Conservation (phyloP, 2,888 invertebrate genomes). For the Muschampia plurimacula region DNA sequence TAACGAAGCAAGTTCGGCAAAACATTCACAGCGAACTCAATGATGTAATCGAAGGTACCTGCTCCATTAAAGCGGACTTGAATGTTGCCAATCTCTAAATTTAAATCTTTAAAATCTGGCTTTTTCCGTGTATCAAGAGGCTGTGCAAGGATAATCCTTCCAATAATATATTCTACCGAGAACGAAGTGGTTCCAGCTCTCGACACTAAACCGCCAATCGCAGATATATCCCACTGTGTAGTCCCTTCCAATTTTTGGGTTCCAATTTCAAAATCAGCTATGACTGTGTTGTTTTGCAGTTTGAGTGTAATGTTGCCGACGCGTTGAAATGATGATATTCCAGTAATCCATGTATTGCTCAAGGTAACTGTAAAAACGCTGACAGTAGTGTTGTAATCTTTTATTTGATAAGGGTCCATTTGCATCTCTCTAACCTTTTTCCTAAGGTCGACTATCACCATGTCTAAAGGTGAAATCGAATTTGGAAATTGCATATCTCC, state of each 20-base stretch:
- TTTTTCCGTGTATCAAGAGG: constrained; percentile 91
- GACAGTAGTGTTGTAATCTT: constrained; percentile 89
- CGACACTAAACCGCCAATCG: constrained; percentile 88
- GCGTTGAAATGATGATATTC: constrained; percentile 92
- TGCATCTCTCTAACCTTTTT: constrained; percentile 88
- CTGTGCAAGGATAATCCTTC: constrained; percentile 89
- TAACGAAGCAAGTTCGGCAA: constrained; percentile 94
- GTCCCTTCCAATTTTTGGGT: constrained; percentile 92
- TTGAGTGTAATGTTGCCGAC: constrained; percentile 91
- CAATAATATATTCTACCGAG: constrained; percentile 91
- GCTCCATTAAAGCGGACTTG: constrained; percentile 92
- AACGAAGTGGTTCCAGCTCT: constrained; percentile 91
- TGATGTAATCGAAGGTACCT: constrained; percentile 93
- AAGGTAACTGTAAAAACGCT: constrained; percentile 90
- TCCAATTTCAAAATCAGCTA: constrained; percentile 90
- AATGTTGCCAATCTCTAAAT: constrained; percentile 93
- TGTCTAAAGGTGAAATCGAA: constrained; percentile 94
- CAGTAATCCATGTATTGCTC: constrained; percentile 91
- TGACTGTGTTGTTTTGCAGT: constrained; percentile 89
- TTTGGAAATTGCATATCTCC: constrained; percentile 91
- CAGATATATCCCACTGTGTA: constrained; percentile 92
- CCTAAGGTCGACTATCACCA: constrained; percentile 91
- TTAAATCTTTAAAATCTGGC: constrained; percentile 89
- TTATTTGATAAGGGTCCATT: constrained; percentile 91
- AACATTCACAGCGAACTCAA: constrained; percentile 93